phyloP scores from a whole-genome alignment of 30 jellyfish, hydroid and myxozoan species.

The Euphysa ruthae region DNA sequence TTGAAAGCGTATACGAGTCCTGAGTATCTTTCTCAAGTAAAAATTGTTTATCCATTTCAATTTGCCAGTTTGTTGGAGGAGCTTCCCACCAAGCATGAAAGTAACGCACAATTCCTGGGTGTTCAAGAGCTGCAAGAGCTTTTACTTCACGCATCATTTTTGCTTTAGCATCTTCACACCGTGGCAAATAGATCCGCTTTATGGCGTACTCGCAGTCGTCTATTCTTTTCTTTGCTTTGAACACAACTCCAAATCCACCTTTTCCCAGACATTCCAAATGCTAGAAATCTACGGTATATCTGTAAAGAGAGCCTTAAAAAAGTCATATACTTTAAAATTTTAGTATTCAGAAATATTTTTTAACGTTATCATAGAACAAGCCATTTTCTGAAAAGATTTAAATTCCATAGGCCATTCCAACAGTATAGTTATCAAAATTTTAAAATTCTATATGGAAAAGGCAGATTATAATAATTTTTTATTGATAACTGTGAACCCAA shows the following conservation, averaged over 20 bases:
- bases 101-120: conserved; percentile 96
- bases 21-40: conserved; percentile 5
- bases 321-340: too few relatives aligned
- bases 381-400: too few relatives aligned
- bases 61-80: conserved; percentile 92
- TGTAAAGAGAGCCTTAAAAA: too few relatives aligned
- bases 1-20: conserved; percentile 53
- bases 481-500: too few relatives aligned
- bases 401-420: too few relatives aligned
- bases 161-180: conserved; percentile 88
- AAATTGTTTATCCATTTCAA: conserved; percentile 30
- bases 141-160: conserved; percentile 96
- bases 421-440: too few relatives aligned
- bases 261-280: conserved; percentile 84
- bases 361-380: neutral
- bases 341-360: neutral
- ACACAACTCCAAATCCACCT: conserved; percentile 99
- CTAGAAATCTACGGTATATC: conserved; percentile 71
- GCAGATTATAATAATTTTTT: too few relatives aligned
- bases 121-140: conserved; percentile 95
- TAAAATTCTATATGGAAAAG: too few relatives aligned
- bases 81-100: conserved; percentile 98
- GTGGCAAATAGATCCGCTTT: conserved; percentile 85
- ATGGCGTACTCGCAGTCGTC: conserved; percentile 98
- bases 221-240: conserved; percentile 70